Evolutionary conservation across 2,888 invertebrate genomes (phyloP).

Genomic region (Tuta absoluta): DNA sequence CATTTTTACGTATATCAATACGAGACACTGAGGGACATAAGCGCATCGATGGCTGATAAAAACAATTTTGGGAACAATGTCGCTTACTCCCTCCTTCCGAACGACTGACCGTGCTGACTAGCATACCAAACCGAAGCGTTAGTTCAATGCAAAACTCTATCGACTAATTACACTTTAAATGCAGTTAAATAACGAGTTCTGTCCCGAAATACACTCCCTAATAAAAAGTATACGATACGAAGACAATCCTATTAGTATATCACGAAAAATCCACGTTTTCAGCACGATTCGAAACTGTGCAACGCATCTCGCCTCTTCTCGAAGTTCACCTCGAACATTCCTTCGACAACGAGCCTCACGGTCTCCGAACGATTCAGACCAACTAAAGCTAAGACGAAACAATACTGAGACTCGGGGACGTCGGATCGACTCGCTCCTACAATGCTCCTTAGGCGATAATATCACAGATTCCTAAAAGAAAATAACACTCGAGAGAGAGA

Average conservation of each 20-base stretch:
- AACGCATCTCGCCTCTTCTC: slow-evolving; percentile 9
- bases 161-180: slow-evolving; percentile 51
- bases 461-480: slow-evolving; percentile 76
- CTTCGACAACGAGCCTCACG: background rate
- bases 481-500: slow-evolving; percentile 48
- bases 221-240: slow-evolving; percentile 33
- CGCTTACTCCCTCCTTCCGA: slow-evolving; percentile 29
- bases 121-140: slow-evolving; percentile 52
- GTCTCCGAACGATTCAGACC: background rate
- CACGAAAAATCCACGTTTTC: slow-evolving; percentile 34
- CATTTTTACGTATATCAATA: slow-evolving; percentile 31
- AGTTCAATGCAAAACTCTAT: slow-evolving; percentile 46
- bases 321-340: background rate
- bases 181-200: slow-evolving; percentile 48
- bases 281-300: slow-evolving; percentile 32
- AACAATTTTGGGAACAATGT: slow-evolving; percentile 1
- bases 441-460: slow-evolving; percentile 74
- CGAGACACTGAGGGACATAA: slow-evolving; percentile 19
- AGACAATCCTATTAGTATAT: slow-evolving; percentile 39
- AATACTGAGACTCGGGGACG: slow-evolving; percentile 32
- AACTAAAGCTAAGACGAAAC: slow-evolving; percentile 53
- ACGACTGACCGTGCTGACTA: slow-evolving; percentile 50
- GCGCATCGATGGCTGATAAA: background rate
- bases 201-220: slow-evolving; percentile 38
- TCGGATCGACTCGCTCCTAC: slow-evolving; percentile 29